Evolutionary conservation across 2,888 invertebrate species (phyloP), one percentile per base, ranked within the genome.

Genomic region (Bimastos eiseni): DNA sequence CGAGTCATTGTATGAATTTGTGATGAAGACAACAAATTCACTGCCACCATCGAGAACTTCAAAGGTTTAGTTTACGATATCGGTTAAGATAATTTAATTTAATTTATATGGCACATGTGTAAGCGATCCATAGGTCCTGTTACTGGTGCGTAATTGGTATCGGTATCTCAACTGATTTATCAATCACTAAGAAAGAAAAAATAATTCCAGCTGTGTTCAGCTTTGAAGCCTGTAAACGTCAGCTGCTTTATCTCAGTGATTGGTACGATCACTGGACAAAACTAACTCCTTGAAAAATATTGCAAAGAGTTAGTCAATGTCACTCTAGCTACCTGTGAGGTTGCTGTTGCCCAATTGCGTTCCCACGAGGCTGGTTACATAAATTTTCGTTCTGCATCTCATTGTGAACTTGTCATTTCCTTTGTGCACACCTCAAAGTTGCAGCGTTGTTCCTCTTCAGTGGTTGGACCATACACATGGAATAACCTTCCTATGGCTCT

Each of bases 1-100:
- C 19, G 90, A 90, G 86, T 34, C 83, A 19, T 86, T 90, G 84
- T 86, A 86, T 83, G 86, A 90, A 49, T 90, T 90, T 33, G 34
- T 38, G 30, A 41, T 89, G 38, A 89, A 89, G 89, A 41, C 89
- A 34, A 44, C 49, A 34, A 41, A 49, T 34, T 89, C 44, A 6
- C 49, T 89, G 89, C 89, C 89, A 19, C 89, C 70, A n/a, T 70
- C 70, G 17, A 70, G 70, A 70, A 70, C 70, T n/a, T 70, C 70
- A 70, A 70, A 70, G 70, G 70, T 70, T 70, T 1, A 3, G 70
- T n/a, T 70, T 70, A 70, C 70, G 5, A 70, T 30, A 70, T 70
- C n/a, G n/a, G 13, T 70, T 30, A n/a, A 70, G 15, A 5, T 30
- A 70, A n/a, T n/a, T 70, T n/a, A 41, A 70, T n/a, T 1, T n/a